phyloP scores from a whole-genome alignment of 2,113 vertebrate species.

The Grallaria varia region DNA sequence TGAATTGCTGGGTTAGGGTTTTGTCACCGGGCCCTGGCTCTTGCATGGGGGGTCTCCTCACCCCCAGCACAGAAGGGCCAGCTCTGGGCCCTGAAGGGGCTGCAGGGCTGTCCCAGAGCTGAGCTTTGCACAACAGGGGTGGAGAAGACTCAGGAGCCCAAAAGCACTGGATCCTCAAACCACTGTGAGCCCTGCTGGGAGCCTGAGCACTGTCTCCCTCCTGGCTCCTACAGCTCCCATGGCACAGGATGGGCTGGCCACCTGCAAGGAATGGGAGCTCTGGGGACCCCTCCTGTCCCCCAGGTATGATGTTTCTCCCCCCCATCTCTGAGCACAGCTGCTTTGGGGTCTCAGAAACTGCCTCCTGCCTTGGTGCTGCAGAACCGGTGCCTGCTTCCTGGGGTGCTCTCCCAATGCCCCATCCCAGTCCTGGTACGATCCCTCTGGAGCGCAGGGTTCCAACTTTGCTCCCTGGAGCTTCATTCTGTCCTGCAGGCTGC shows the following conservation, averaged over 20 bases:
- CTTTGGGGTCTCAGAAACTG: neutral
- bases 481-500: neutral
- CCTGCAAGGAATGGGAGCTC: neutral
- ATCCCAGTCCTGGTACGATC: neutral
- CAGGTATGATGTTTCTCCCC: neutral
- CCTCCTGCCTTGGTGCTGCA: neutral
- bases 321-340: neutral
- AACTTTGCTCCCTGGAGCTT: neutral
- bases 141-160: neutral
- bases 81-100: neutral
- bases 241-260: neutral
- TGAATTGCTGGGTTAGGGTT: neutral
- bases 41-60: neutral
- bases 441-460: neutral
- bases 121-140: neutral
- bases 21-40: neutral
- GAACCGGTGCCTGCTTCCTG: neutral
- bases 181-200: constrained; percentile 9
- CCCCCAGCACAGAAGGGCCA: neutral
- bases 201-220: neutral
- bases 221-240: neutral
- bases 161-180: neutral
- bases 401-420: neutral
- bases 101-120: neutral
- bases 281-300: neutral